A percentile compares a stretch with the other conserved stretches of the same genome.
Conservation (phyloP, 53 echinoderm and acorn worm species). For the Holothuria scabra region DNA sequence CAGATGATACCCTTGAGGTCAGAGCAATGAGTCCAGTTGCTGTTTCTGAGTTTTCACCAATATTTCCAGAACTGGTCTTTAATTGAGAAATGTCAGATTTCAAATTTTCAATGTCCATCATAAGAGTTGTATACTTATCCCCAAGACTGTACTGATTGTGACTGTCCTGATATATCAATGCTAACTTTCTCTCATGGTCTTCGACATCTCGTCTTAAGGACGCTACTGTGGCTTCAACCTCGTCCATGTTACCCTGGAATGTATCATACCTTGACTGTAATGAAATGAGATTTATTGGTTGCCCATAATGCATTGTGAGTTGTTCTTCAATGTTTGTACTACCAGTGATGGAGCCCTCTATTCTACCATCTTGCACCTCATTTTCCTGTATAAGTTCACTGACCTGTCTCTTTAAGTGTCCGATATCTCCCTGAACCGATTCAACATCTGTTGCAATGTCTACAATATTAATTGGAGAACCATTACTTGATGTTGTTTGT, state of each 20-base stretch:
- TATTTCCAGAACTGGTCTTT: not conserved
- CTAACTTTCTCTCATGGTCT: slow-evolving; percentile 4
- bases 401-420: slow-evolving; percentile 1
- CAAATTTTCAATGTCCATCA: not conserved
- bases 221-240: not conserved
- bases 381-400: slow-evolving; percentile 15
- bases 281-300: not conserved
- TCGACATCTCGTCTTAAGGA: slow-evolving; percentile 16
- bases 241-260: slow-evolving; percentile 8
- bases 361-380: not conserved
- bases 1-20: not conserved
- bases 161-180: not conserved
- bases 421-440: not conserved
- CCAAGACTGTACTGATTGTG: slow-evolving; percentile 11
- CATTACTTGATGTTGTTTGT: slow-evolving; percentile 14
- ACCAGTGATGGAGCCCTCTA: not conserved
- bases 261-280: slow-evolving; percentile 22
- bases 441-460: not conserved
- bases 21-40: not conserved
- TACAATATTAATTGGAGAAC: slow-evolving; percentile 21
- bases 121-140: not conserved
- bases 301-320: not conserved
- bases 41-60: not conserved
- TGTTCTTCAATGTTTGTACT: not conserved
- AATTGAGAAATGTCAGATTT: not conserved